Conservation (phyloP, 2,888 invertebrate genomes). For the Andrena trimmerana region DNA sequence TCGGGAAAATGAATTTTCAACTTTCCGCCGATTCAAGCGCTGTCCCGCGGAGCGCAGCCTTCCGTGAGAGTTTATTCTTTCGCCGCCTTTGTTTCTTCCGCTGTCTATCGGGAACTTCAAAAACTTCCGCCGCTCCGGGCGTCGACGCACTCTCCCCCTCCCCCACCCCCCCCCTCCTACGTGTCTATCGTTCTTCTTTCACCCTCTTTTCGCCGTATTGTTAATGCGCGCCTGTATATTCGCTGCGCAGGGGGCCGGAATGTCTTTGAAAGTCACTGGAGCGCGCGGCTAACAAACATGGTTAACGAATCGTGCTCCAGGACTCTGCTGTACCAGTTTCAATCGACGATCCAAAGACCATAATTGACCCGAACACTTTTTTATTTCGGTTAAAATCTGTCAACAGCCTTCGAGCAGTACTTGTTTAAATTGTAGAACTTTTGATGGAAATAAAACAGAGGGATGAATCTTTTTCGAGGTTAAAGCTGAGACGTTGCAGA, state of each 20-base stretch:
- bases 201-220: neutral
- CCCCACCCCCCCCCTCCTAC: neutral
- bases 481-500: no score
- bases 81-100: slow-evolving; percentile 15
- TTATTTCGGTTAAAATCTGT: no score
- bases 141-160: neutral
- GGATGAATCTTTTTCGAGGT: no score
- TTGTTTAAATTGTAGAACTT: no score
- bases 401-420: no score
- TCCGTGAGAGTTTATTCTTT: slow-evolving; percentile 16
- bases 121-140: slow-evolving; percentile 26
- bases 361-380: no score
- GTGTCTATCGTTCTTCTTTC: slow-evolving; percentile 13
- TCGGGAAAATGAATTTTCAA: slow-evolving; percentile 44
- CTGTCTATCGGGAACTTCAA: slow-evolving; percentile 29
- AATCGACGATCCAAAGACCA: no score
- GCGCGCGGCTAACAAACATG: slow-evolving; percentile 29
- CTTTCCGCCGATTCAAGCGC: slow-evolving; percentile 22
- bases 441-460: no score
- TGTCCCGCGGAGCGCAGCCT: neutral
- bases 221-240: slow-evolving; percentile 30
- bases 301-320: slow-evolving; percentile 23
- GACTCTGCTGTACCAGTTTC: neutral
- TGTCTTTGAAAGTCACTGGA: slow-evolving; percentile 53
- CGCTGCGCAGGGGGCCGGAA: slow-evolving; percentile 10